A percentile compares a stretch with the other conserved stretches of the same genome.
Conservation (phyloP, 1,140 invertebrate species). For the Cataglyphis hispanica region DNA sequence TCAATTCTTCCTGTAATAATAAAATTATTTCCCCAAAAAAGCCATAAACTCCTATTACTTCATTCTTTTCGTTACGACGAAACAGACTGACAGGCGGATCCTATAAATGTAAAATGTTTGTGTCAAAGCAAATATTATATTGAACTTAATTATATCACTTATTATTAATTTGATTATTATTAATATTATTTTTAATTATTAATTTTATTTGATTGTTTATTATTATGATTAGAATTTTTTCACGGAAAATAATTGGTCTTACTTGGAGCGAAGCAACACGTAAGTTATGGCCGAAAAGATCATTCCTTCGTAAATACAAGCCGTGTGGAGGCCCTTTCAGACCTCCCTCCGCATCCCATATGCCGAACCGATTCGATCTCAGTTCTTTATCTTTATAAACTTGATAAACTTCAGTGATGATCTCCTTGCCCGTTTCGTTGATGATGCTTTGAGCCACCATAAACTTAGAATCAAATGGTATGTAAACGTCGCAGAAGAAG, state of each 20-base stretch:
- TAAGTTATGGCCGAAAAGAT: slow-evolving; percentile 81
- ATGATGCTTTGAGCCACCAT: slow-evolving; percentile 70
- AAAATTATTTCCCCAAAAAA: slow-evolving; percentile 83
- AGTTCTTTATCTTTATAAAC: slow-evolving; percentile 76
- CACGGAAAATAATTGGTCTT: slow-evolving; percentile 30
- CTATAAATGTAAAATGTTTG: slow-evolving; percentile 64
- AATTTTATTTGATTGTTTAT: not conserved
- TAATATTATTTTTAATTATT: not conserved
- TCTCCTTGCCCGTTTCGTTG: slow-evolving; percentile 59
- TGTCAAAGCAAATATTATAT: not conserved
- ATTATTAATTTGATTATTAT: slow-evolving; percentile 5
- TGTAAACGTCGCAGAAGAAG: slow-evolving; percentile 78
- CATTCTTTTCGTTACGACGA: slow-evolving; percentile 67
- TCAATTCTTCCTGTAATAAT: slow-evolving; percentile 81
- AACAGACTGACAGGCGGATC: slow-evolving; percentile 83
- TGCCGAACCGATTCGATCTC: slow-evolving; percentile 73
- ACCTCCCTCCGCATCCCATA: slow-evolving; percentile 73
- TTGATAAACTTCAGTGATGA: slow-evolving; percentile 81
- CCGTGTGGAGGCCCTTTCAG: slow-evolving; percentile 71
- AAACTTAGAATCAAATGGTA: slow-evolving; percentile 82
- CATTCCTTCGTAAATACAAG: slow-evolving; percentile 81
- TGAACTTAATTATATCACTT: not conserved
- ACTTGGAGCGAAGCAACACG: slow-evolving; percentile 80
- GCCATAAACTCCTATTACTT: slow-evolving; percentile 78
- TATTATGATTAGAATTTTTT: slow-evolving; percentile 12